Conservation (phyloP, 2,113 vertebrate species). For the Larimichthys crocea region DNA sequence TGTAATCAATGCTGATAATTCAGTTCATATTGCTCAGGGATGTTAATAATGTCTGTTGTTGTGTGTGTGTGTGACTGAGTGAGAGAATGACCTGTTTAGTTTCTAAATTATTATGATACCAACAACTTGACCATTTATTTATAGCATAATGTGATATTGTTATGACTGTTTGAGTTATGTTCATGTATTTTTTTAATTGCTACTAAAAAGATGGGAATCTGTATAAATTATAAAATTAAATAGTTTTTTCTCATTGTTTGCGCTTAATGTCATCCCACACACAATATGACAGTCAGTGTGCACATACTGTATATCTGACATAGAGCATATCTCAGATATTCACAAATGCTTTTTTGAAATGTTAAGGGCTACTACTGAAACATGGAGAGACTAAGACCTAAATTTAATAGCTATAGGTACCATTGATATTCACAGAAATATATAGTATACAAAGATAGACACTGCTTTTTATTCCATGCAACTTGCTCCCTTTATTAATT, state of each 20-base stretch:
- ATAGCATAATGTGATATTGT: neutral
- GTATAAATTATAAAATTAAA: neutral
- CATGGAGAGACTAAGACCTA: neutral
- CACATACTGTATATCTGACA: neutral
- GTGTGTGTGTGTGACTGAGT: neutral
- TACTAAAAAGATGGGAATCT: neutral
- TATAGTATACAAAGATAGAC: too few species aligned
- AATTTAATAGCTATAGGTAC: too few species aligned
- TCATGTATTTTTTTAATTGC: neutral
- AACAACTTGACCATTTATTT: neutral
- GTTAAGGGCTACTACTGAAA: neutral
- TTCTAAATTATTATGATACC: neutral
- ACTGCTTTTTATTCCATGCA: too few species aligned
- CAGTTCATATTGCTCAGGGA: slow-evolving; percentile 1
- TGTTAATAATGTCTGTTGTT: neutral
- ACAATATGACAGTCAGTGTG: neutral
- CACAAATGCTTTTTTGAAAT: neutral
- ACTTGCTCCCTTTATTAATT: too few species aligned
- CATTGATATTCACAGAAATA: too few species aligned
- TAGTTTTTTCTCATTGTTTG: neutral
- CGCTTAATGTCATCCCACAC: neutral
- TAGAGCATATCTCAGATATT: neutral
- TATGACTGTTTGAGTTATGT: neutral
- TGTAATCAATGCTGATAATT: neutral
- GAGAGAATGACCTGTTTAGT: neutral